Evolutionary conservation across 2,797 vertebrate species (phyloP), one percentile per base, ranked within the genome.

Genomic region (Tokudaia muenninki): DNA sequence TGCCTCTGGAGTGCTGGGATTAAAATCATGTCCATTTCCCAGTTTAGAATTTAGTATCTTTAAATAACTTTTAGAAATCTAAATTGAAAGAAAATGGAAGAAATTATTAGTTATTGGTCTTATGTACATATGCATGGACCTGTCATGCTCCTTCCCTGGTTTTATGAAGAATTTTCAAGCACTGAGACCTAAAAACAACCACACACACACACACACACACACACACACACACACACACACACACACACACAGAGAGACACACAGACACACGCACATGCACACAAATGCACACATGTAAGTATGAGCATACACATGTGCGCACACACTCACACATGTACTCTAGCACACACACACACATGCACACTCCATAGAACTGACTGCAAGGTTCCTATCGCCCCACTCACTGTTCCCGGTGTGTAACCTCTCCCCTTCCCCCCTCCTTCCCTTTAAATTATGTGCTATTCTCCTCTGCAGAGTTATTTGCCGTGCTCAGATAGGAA

Each of bases 1-100:
- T 77, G 74, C 24, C 74, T 77, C 41, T 26, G 12, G 41, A 29
- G 41, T 77, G 6, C 24, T 77, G 41, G 41, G 41, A 77, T 77
- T 77, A 74, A 26, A 74, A 70, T 12, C 22, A 19, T 55, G 84
- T 34, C 65, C 34, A 29, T 2, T 77, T 47, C 74, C 74, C 41
- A 65, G 34, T 50, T 26, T 50, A 72, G 2, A 82, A 65, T 70
- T 89, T 44, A 77, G 0, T 22, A 50, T 84, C 41, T 78, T 81
- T 74, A 63, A 55, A 77, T 91, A 90, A 19, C 37, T 90, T 81
- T 90, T 80, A 44, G 70, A 59, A 94, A 91, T 91, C 22, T 57
- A 19, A 41, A 16, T 59, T 21, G 70, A 37, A 91, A 83, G 70
- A 77, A 84, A 65, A 0, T 65, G 59, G 61, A 55, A 34, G 19